A percentile compares a stretch with the other conserved stretches of the same genome.
Evolutionary conservation across 2,797 vertebrate species (phyloP).

Genomic region (Acrocephalus scirpaceus): DNA sequence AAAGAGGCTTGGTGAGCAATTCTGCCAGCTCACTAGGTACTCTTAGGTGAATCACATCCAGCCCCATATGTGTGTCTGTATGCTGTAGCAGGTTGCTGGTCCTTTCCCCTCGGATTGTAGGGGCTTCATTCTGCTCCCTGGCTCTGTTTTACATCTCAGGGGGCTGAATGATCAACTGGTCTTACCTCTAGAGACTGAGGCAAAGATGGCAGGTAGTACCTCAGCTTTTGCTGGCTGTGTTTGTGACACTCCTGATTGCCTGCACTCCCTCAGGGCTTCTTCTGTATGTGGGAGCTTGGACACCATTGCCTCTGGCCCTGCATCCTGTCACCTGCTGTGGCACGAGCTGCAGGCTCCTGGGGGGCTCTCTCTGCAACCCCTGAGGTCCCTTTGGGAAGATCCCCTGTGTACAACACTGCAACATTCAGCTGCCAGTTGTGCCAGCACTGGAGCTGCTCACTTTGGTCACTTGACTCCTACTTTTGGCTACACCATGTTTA

Average conservation of each 20-base stretch:
- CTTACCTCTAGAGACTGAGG: neutral
- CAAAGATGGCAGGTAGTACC: neutral
- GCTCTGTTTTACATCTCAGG: neutral
- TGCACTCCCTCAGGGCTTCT: neutral
- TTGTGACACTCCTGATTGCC: neutral
- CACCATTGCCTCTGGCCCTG: neutral
- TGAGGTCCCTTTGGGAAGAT: neutral
- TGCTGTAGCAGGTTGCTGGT: neutral
- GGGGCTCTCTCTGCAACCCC: neutral
- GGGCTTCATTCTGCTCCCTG: neutral
- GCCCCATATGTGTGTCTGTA: no score
- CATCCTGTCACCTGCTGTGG: neutral
- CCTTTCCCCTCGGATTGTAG: neutral
- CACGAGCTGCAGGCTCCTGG: accelerated
- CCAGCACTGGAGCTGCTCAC: neutral
- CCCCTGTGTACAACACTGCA: neutral
- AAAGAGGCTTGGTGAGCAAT: neutral
- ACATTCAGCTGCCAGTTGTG: neutral
- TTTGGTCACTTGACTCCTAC: neutral
- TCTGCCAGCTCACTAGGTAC: neutral
- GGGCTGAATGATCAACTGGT: neutral
- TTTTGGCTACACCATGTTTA: neutral
- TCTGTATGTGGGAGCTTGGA: neutral
- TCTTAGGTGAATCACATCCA: neutral
- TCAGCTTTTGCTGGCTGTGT: neutral